These are phyloP conservation scores for Ectropis grisescens DNA, from an alignment of 1,140 invertebrate species.

Conservation along the genomic window DNA sequence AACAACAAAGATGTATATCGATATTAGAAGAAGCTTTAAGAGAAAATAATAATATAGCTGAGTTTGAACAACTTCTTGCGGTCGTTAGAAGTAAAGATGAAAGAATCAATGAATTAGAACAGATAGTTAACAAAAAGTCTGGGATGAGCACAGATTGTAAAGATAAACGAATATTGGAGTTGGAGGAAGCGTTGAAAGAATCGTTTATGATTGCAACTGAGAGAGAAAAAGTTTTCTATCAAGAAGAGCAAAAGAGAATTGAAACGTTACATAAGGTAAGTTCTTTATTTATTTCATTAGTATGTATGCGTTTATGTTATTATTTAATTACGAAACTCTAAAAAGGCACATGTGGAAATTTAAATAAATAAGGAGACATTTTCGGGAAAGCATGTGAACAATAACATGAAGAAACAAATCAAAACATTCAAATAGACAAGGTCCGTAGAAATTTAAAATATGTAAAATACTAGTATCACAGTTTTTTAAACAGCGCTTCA, in stretches of 20 bases:
- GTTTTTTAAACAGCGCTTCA: too few relatives aligned
- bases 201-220: constrained; percentile 76
- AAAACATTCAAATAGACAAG: too few relatives aligned
- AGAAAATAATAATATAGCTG: constrained; percentile 70
- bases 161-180: constrained; percentile 78
- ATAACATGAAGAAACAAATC: too few relatives aligned
- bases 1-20: constrained; percentile 70
- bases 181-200: constrained; percentile 83
- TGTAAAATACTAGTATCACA: too few relatives aligned
- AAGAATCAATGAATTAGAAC: constrained; percentile 64
- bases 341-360: too few relatives aligned
- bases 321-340: too few relatives aligned
- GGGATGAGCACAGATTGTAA: constrained; percentile 38
- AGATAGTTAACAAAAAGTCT: constrained; percentile 64
- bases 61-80: constrained; percentile 65
- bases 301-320: constrained; percentile 3
- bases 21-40: constrained; percentile 69
- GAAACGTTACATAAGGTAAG: constrained; percentile 76
- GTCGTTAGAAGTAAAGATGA: constrained; percentile 70
- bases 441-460: too few relatives aligned
- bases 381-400: too few relatives aligned
- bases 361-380: too few relatives aligned
- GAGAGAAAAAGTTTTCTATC: constrained; percentile 73
- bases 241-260: constrained; percentile 73
- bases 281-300: constrained; percentile 10